Base-by-base conservation (phyloP, 2,797 vertebrate species). In the Hippopotamyrus pictus region DNA sequence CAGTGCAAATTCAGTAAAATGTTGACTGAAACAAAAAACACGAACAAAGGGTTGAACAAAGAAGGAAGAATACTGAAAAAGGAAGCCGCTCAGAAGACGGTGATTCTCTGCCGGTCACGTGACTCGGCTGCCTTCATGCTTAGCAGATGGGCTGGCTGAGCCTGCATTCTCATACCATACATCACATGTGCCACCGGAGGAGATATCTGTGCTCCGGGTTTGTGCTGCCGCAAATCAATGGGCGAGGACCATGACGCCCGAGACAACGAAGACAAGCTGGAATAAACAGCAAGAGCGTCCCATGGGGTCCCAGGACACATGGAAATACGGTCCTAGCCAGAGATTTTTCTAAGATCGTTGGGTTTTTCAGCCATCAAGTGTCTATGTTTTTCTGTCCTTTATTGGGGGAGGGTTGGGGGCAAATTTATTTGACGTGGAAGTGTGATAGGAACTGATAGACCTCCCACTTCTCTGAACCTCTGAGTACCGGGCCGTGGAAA, bases 401-500 rank as follows among this genome's bases (percentile, higher is more conserved):
- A 65, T 88, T 53, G 5, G 17, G 59, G 7, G 19, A 62, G 57
- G 7, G 57, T 62, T 62, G 54, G 19, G 51, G 82, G 7, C 17
- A 11, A 53, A 88, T 87, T 89, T 41, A 44, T 46, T 44, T 54
- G 62, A 19, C 5, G 12, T 11, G n/a, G 50, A 84, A 73, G 59
- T 41, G 44, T 33, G 6, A 41, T 17, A 29, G 48, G 59, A 19
- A 19, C 54, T 44, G 5, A 89, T 82, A 19, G 50, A 17, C 46
- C 76, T 59, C 48, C 89, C 88, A 89, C 88, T 90, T 90, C 90
- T 91, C 89, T 82, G 73, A 91, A 92, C 89, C 89, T 73, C 69
- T 89, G 22, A 33, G 53, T 86, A 53, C 88, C 92, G 91, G 65
- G 92, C 93, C 92, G 89, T 86, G 88, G 90, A 92, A 93, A 92